Evolutionary conservation across 1,140 invertebrate genomes (phyloP).

Genomic region (Steinernema feltiae): DNA sequence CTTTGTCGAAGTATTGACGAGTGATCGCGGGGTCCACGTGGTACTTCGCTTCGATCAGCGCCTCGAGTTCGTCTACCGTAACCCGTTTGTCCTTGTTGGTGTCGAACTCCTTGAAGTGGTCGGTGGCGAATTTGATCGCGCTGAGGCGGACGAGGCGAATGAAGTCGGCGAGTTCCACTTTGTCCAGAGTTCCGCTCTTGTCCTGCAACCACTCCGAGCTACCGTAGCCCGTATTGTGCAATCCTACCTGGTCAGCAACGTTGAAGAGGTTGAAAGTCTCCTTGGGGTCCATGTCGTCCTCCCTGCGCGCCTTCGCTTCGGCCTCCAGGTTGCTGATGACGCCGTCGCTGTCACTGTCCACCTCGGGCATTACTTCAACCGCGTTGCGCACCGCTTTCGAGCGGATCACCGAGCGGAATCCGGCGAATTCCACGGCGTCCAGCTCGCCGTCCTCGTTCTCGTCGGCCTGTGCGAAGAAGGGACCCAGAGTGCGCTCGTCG

Average conservation of each 20-base stretch:
- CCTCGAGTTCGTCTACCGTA: conserved; percentile 50
- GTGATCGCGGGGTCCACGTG: conserved; percentile 42
- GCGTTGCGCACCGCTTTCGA: conserved; percentile 54
- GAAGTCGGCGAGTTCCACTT: conserved; percentile 55
- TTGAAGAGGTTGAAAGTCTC: conserved; percentile 51
- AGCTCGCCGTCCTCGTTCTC: conserved; percentile 56
- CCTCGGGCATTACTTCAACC: conserved; percentile 36
- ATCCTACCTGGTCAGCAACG: conserved; percentile 51
- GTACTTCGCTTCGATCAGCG: conserved; percentile 51
- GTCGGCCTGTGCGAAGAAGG: conserved; percentile 56
- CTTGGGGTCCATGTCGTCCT: conserved; percentile 51
- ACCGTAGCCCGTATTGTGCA: no score
- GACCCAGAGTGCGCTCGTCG: conserved; percentile 52
- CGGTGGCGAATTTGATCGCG: conserved; percentile 56
- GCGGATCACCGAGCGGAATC: conserved; percentile 54
- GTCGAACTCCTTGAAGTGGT: conserved; percentile 56
- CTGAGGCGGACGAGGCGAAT: conserved; percentile 51
- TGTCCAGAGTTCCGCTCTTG: conserved; percentile 29
- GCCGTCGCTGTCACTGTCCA: conserved; percentile 51
- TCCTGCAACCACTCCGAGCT: no score
- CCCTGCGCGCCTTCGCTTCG: conserved; percentile 41
- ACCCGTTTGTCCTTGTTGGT: conserved; percentile 48
- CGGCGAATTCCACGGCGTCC: conserved; percentile 55
- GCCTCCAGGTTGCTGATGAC: conserved; percentile 45
- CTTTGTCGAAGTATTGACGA: conserved; percentile 45